Base-by-base conservation (phyloP, 1,140 invertebrate genomes). In the Portunus trituberculatus region DNA sequence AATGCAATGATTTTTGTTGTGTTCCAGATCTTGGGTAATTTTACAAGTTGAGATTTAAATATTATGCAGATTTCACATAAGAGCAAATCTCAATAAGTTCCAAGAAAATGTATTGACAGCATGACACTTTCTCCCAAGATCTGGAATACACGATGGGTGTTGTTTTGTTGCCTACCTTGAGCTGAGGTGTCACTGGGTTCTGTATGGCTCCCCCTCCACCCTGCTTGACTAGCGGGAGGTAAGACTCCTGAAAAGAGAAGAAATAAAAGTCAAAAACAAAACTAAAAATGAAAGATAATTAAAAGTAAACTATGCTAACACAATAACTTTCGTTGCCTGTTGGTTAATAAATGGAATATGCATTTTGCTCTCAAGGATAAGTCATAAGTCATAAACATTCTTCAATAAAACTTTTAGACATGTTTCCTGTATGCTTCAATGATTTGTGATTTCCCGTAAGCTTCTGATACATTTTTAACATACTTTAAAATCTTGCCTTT, bases 171-270 rank as follows among this genome's bases (percentile, higher is more conserved):
- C 95, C 82, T 95, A 95, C 95, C 95, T 95, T 95, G 95, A 95
- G 95, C 95, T 93, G 95, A 95, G 91, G 95, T 95, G 95, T 95
- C 95, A 95, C 95, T 95, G 88, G 95, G 82, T 91, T 95, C 95
- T 91, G 95, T 82, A 45, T 95, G 95, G 92, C 95, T 88, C 82
- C 95, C 95, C 92, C 95, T 95, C 95, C 95, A 95, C 92, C 95
- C 95, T 93, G 95, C 95, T 83, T 95, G 95, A 95, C 95, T 95
- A 95, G 95, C 95, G 91, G 91, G 95, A 95, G 95, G 95, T 84
- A 95, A 95, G 83, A 95, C 95, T 95, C 95, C 95, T 95, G 95
- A 10, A 91, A 91, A 45, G 45, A 93, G 88, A 32, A 59, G 16
- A 59, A 59, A 59, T 59, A 59, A 12, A 59, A 20, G 52, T 59